Base-by-base conservation (phyloP, 2,888 invertebrate genomes). In the Aleiodes alternator region DNA sequence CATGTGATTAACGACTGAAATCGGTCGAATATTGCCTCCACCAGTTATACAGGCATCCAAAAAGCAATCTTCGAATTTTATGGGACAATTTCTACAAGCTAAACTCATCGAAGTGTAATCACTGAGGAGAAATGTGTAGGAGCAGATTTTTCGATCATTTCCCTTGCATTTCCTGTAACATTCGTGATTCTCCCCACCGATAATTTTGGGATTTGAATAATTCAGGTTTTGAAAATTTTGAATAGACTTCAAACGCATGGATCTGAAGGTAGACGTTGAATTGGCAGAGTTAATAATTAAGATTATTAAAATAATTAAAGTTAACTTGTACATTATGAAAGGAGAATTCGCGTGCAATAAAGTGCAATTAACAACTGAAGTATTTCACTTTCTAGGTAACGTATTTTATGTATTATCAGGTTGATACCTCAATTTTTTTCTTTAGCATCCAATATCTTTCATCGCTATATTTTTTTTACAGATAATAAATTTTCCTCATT, bases 91-190 rank as follows among this genome's bases (percentile, higher is more conserved):
- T 12, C 80, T 80, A 73, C 86, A 86, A 5, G 81, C 77, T 50
- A 75, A 78, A 64, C 84, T 83, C 86, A 85, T 85, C 9, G 84
- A 81, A 1, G 84, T 86, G 71, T 84, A 82, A 68, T 82, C 76
- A 16, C 80, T 78, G n/a, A 86, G 79, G 14, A 80, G 79, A 68
- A 85, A 83, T 12, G 76, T 81, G 73, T 85, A 86, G 29, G 76
- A 34, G 78, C 86, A 86, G 9, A 57, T 78, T 64, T 79, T 83
- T 43, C 29, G 72, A 12, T 80, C 79, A 11, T 80, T 81, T n/a
- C 16, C 31, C n/a, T 59, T 64, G 38, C 86, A 86, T 12, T 82
- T 74, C 69, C 86, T 73, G 70, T 82, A 82, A 76, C 86, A 86
- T 0, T 82, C 80, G 71, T 85, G 83, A 0, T 23, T 61, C 12